Evolutionary conservation across 2,888 invertebrate species (phyloP).

Genomic region (Pediacus dermestoides): DNA sequence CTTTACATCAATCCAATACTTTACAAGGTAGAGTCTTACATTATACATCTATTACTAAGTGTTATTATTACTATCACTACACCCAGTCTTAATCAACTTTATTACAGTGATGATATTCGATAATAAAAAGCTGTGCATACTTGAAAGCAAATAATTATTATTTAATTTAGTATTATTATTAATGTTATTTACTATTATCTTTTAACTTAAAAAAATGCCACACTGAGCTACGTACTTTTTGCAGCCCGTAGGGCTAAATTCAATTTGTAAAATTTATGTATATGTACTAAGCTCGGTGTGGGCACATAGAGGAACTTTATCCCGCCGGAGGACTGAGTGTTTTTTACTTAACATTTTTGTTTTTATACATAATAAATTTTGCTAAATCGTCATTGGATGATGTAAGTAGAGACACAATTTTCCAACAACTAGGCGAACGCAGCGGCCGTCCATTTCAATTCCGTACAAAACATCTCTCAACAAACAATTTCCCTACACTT

Average conservation of each 20-base stretch:
- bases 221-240: too few species aligned
- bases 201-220: too few species aligned
- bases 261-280: too few species aligned
- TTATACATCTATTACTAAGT: slow-evolving; percentile 32
- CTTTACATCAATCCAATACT: slow-evolving; percentile 34
- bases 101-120: slow-evolving; percentile 23
- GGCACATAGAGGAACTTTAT: slow-evolving; percentile 18
- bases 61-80: slow-evolving; percentile 37
- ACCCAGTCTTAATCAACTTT: slow-evolving; percentile 37
- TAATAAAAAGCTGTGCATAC: slow-evolving; percentile 19
- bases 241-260: too few species aligned
- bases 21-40: slow-evolving; percentile 28
- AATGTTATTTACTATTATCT: too few species aligned
- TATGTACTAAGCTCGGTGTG: too few species aligned
- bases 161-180: too few species aligned
- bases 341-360: slow-evolving; percentile 11
- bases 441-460: slow-evolving; percentile 21
- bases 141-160: too few species aligned
- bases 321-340: slow-evolving; percentile 22
- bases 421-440: slow-evolving; percentile 24
- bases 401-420: slow-evolving; percentile 23
- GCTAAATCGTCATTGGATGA: slow-evolving; percentile 25
- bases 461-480: slow-evolving; percentile 17
- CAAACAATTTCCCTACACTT: slow-evolving; percentile 23
- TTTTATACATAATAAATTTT: slow-evolving; percentile 12